These are phyloP conservation scores for Rattus rattus DNA, from an alignment of 2,113 vertebrate genomes.

Conservation along the genomic window DNA sequence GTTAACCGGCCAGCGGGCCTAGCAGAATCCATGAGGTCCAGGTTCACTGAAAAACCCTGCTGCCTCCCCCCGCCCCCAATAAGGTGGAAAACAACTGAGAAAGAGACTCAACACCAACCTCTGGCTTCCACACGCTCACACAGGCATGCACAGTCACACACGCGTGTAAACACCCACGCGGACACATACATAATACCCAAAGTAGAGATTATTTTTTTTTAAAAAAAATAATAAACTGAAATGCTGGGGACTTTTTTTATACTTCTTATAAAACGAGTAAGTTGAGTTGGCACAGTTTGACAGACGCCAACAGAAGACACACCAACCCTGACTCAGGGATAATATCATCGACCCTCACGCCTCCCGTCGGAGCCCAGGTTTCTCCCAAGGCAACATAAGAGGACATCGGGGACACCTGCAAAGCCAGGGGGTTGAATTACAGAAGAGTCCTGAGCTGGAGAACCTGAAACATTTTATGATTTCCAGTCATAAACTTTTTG, in stretches of 20 bases:
- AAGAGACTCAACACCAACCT: neutral
- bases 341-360: neutral
- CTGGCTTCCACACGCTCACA: neutral
- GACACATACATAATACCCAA: neutral
- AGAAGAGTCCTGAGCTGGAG: neutral
- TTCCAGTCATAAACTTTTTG: constrained; percentile 17
- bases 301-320: neutral
- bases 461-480: constrained; percentile 39
- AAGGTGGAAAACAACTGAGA: neutral
- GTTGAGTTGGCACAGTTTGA: neutral
- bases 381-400: neutral
- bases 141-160: neutral
- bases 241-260: neutral
- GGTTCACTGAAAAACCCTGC: neutral
- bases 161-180: neutral
- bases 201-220: too few species aligned
- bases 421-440: neutral
- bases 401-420: neutral
- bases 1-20: too few species aligned
- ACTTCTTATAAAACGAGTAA: neutral
- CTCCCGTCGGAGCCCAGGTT: neutral
- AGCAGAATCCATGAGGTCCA: neutral
- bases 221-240: neutral
- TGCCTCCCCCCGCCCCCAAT: neutral
- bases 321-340: neutral